phyloP scores from a whole-genome alignment of 2,113 vertebrate genomes.

The Gambusia affinis region DNA sequence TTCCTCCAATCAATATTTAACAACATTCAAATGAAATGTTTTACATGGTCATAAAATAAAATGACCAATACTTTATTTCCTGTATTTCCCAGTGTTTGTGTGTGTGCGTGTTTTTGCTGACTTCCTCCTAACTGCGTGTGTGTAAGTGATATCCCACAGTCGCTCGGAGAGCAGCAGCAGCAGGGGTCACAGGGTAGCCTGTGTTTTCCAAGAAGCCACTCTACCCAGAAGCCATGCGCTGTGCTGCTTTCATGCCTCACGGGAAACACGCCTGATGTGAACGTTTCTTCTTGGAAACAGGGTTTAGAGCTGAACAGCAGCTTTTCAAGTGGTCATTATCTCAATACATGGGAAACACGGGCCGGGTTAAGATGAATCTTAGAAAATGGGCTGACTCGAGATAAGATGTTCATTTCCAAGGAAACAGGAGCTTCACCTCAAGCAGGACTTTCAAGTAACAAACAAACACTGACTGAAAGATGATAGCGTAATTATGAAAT shows the following conservation, averaged over 20 bases:
- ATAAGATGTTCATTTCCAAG: neutral
- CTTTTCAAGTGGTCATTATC: constrained; percentile 49
- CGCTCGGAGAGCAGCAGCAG: constrained; percentile 28
- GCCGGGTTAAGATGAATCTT: neutral
- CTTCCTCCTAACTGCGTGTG: constrained; percentile 1
- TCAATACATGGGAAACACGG: constrained; percentile 17
- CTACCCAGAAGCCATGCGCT: constrained; percentile 64
- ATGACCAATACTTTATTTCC: constrained; percentile 26
- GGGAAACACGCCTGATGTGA: constrained; percentile 27
- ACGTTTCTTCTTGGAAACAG: constrained; percentile 46
- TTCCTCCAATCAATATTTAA: constrained; percentile 18
- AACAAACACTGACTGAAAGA: neutral
- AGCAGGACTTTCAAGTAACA: neutral
- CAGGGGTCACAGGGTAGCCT: constrained; percentile 43
- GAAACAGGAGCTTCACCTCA: neutral
- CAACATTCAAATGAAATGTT: constrained; percentile 37
- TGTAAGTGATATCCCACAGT: constrained; percentile 9
- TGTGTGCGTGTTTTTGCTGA: neutral
- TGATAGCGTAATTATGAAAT: neutral
- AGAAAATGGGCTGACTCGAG: constrained; percentile 2
- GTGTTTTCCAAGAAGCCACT: constrained; percentile 70
- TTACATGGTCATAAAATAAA: constrained; percentile 66
- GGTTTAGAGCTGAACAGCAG: constrained; percentile 29
- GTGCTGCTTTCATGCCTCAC: constrained; percentile 51
- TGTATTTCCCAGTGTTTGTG: constrained; percentile 27